Evolutionary conservation across 35 echinoderm and acorn worm species (phyloP).

Genomic region (Amphiura filiformis): DNA sequence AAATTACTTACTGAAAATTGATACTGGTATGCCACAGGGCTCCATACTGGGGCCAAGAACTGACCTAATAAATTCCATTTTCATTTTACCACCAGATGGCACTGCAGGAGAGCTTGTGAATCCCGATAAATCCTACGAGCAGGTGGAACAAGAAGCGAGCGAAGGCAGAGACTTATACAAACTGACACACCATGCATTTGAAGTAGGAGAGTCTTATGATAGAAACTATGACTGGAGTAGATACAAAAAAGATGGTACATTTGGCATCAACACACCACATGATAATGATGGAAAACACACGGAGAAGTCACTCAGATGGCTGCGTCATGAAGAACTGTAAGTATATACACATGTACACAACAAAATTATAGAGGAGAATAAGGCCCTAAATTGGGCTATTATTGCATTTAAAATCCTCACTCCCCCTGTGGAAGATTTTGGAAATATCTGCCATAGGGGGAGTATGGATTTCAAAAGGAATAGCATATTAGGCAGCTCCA

Average conservation of each 20-base stretch:
- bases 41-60: no score
- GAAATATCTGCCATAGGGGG: no score
- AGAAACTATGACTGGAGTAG: slow-evolving; percentile 89
- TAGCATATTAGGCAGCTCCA: no score
- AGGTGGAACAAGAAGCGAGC: slow-evolving; percentile 65
- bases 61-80: background rate
- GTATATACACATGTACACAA: no score
- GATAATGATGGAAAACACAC: slow-evolving; percentile 93
- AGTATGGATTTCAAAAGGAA: no score
- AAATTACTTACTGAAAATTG: no score
- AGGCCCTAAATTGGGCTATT: background rate
- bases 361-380: no score
- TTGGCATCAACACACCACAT: slow-evolving; percentile 85
- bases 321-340: slow-evolving; percentile 86
- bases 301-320: slow-evolving; percentile 74
- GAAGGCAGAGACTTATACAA: slow-evolving; percentile 88
- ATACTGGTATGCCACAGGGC: no score
- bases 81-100: slow-evolving; percentile 45
- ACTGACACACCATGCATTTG: slow-evolving; percentile 86
- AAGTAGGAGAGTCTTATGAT: slow-evolving; percentile 79
- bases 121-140: slow-evolving; percentile 67
- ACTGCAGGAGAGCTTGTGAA: slow-evolving; percentile 91
- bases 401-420: no score
- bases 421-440: no score
- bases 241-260: slow-evolving; percentile 79